A percentile compares a stretch with the other conserved stretches of the same genome.
These are phyloP conservation scores for Cuniculus paca DNA, from an alignment of 2,797 vertebrate species.

Conservation along the genomic window DNA sequence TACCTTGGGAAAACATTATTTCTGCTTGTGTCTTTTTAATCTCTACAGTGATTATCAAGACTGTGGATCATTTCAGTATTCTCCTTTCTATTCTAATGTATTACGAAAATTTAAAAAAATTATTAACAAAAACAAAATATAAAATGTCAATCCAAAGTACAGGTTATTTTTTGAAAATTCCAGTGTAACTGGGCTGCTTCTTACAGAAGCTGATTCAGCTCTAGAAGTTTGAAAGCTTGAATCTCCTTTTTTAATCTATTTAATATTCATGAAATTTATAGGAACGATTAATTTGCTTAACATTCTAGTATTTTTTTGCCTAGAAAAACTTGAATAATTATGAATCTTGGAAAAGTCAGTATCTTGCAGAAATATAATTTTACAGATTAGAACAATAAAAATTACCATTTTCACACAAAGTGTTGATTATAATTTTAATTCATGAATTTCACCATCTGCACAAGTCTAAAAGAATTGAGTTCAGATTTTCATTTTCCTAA, in stretches of 20 bases:
- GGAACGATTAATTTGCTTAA: slow-evolving; percentile 46
- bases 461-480: neutral
- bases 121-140: neutral
- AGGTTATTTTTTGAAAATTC: neutral
- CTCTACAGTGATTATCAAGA: neutral
- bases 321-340: slow-evolving; percentile 31
- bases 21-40: neutral
- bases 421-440: slow-evolving; percentile 46
- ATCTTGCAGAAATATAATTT: neutral
- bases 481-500: slow-evolving; percentile 4
- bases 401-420: neutral
- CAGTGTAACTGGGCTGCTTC: neutral
- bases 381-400: slow-evolving; percentile 63
- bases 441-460: neutral
- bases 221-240: slow-evolving; percentile 69
- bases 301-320: slow-evolving; percentile 61
- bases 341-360: neutral
- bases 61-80: neutral
- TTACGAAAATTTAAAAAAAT: neutral
- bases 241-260: slow-evolving; percentile 68
- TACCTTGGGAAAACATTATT: neutral
- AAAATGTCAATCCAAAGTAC: neutral
- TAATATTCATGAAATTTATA: slow-evolving; percentile 65
- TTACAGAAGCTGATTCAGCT: slow-evolving; percentile 53
- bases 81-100: neutral